These are phyloP conservation scores for Lagopus muta DNA, from an alignment of 2,113 vertebrate species.

Conservation along the genomic window DNA sequence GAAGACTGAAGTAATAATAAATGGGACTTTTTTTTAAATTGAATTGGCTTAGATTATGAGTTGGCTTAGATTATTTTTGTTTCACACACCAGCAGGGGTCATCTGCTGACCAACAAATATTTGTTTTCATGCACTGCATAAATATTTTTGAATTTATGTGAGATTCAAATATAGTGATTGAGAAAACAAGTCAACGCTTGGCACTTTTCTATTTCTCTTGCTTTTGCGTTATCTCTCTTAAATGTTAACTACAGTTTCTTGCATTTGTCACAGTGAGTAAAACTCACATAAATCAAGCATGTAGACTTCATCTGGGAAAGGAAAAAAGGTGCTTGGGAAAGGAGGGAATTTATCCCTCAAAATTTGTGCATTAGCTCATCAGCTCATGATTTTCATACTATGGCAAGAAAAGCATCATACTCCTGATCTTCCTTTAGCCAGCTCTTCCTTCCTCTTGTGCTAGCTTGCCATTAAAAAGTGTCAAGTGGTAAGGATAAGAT, in stretches of 20 bases:
- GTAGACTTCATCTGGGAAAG: neutral
- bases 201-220: neutral
- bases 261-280: neutral
- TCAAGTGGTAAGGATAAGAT: neutral
- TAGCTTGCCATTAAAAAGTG: neutral
- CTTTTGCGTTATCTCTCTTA: neutral
- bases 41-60: neutral
- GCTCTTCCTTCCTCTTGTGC: neutral
- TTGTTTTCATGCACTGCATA: neutral
- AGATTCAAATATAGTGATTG: neutral
- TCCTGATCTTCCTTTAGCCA: neutral
- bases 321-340: neutral
- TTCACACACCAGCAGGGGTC: conserved; percentile 61
- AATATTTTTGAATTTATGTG: neutral
- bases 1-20: neutral
- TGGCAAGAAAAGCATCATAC: neutral
- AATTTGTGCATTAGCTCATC: neutral
- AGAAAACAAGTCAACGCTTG: neutral
- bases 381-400: neutral
- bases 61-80: neutral
- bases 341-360: neutral
- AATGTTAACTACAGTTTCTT: neutral
- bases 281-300: neutral
- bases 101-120: conserved; percentile 57
- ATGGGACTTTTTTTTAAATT: neutral